Percentiles rank a stretch among this genome's conserved stretches.
Evolutionary conservation across 2,113 vertebrate species (phyloP).

Genomic region (Odobenus rosmarus): DNA sequence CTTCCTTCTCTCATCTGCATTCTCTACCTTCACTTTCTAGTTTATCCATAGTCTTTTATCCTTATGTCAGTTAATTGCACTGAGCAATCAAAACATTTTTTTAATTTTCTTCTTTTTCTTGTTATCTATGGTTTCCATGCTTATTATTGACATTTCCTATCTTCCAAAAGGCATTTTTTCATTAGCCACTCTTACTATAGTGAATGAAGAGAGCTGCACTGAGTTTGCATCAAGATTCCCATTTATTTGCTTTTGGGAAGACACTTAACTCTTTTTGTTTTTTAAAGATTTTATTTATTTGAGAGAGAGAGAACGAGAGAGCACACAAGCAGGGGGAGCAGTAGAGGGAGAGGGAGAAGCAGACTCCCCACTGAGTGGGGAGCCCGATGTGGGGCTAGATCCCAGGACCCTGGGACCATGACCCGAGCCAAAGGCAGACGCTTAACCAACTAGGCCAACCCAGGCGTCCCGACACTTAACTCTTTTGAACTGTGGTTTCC

Average conservation of each 20-base stretch:
- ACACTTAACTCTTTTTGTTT: background rate
- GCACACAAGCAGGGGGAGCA: background rate
- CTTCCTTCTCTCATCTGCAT: background rate
- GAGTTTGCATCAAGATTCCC: background rate
- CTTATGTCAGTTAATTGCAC: background rate
- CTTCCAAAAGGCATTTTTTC: background rate
- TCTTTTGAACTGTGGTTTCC: conserved; percentile 25
- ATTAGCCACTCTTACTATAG: background rate
- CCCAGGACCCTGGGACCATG: background rate
- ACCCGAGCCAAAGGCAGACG: background rate
- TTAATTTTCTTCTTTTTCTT: conserved; percentile 9
- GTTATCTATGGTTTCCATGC: background rate
- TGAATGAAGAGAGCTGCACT: conserved; percentile 8
- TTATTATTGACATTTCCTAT: conserved; percentile 2
- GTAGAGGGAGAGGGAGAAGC: background rate
- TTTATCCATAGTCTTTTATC: background rate
- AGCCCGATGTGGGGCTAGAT: background rate
- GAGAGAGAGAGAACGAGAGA: background rate
- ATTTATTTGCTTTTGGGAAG: conserved; percentile 40
- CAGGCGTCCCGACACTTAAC: background rate
- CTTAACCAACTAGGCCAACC: background rate
- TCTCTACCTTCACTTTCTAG: background rate
- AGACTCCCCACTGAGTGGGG: background rate
- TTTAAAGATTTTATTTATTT: background rate
- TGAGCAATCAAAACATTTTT: conserved; percentile 13